Conservation (phyloP, 2,797 vertebrate genomes). For the Leptatherina wallacei region DNA sequence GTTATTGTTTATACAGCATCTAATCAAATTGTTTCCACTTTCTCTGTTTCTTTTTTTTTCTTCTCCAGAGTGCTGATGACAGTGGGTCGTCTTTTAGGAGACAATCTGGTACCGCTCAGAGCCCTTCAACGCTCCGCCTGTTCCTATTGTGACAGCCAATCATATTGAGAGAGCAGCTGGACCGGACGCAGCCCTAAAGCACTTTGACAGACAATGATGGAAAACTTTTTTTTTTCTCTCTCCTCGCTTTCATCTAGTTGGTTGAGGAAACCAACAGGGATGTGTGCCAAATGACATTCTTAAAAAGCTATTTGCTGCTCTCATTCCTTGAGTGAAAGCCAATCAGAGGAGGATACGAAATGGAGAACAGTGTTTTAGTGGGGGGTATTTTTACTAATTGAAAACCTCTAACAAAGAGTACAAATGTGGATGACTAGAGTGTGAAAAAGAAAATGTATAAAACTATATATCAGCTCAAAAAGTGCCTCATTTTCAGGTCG, state of each 20-base stretch:
- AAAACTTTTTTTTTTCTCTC: conserved; percentile 18
- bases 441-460: conserved; percentile 52
- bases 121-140: conserved; percentile 44
- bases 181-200: conserved; percentile 61
- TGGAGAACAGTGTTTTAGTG: conserved; percentile 36
- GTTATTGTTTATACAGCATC: conserved; percentile 44
- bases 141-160: conserved; percentile 56
- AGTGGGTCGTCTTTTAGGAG: conserved; percentile 55
- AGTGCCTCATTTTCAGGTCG: conserved; percentile 82
- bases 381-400: conserved; percentile 6
- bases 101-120: conserved; percentile 57
- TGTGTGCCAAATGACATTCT: conserved; percentile 78
- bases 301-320: conserved; percentile 68
- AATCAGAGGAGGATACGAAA: conserved; percentile 68
- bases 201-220: conserved; percentile 75
- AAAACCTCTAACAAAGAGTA: conserved; percentile 35
- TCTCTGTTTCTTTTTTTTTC: conserved; percentile 19
- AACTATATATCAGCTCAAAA: conserved; percentile 71
- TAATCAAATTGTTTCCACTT: conserved; percentile 34
- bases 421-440: conserved; percentile 52
- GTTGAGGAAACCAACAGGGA: conserved; percentile 69
- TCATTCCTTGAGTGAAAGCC: conserved; percentile 73
- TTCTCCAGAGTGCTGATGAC: conserved; percentile 83
- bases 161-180: conserved; percentile 37
- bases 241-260: conserved; percentile 65